Evolutionary conservation across 2,113 vertebrate species (phyloP).

Genomic region (Mormoops blainvillei): DNA sequence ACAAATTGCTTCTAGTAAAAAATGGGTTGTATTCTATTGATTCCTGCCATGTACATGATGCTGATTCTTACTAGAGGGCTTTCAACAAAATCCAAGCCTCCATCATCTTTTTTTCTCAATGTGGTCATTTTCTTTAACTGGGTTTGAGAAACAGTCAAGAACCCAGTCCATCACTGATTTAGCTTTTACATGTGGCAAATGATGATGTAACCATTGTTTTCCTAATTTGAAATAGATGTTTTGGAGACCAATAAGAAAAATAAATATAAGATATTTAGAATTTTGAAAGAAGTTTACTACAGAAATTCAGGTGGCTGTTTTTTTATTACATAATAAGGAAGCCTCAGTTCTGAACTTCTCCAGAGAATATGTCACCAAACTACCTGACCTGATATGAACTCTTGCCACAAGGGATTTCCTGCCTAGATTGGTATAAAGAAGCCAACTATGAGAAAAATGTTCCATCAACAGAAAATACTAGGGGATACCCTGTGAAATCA

Average conservation of each 20-base stretch:
- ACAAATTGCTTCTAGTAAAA: slow-evolving; percentile 33
- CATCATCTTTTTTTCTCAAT: neutral
- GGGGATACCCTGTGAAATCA: slow-evolving; percentile 41
- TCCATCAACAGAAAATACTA: slow-evolving; percentile 38
- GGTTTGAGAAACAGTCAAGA: neutral
- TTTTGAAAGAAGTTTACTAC: neutral
- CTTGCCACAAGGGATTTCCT: slow-evolving; percentile 51
- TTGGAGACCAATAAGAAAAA: slow-evolving; percentile 11
- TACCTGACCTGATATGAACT: slow-evolving; percentile 15
- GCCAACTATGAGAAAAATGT: slow-evolving; percentile 34
- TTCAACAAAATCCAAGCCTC: neutral
- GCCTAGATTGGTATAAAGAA: neutral
- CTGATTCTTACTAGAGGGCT: neutral
- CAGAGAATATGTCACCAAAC: neutral
- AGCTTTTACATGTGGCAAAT: neutral
- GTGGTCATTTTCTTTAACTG: neutral
- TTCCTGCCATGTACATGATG: neutral
- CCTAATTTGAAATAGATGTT: neutral
- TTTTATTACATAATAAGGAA: neutral
- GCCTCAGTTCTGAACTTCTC: slow-evolving; percentile 21
- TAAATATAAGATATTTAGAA: neutral
- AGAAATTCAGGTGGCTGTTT: neutral
- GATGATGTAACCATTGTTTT: neutral
- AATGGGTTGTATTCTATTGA: neutral
- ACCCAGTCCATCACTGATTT: neutral